A percentile compares a stretch with the other conserved stretches of the same genome.
These are phyloP conservation scores for Macrobrachium nipponense DNA, from an alignment of 1,140 invertebrate genomes.

Conservation along the genomic window DNA sequence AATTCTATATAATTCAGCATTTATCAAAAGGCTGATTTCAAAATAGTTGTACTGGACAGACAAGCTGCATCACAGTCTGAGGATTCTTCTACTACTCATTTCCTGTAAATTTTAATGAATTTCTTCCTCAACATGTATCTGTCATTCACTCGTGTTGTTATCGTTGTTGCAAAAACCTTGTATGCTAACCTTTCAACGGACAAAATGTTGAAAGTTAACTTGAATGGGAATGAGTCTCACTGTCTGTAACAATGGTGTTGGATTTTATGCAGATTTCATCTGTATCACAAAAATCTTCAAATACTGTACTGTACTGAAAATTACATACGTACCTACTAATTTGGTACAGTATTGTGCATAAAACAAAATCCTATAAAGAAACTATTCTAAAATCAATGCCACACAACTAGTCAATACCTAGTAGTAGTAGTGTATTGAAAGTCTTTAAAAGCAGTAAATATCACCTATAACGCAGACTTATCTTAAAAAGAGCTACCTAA, in stretches of 20 bases:
- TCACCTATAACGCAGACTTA: slow-evolving; percentile 36
- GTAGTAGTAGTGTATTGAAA: slow-evolving; percentile 22
- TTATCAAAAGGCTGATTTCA: slow-evolving; percentile 4
- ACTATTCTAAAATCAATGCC: slow-evolving; percentile 28
- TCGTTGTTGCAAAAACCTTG: slow-evolving; percentile 7
- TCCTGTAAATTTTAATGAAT: neutral
- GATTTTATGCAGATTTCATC: too few species aligned
- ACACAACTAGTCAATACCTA: slow-evolving; percentile 40
- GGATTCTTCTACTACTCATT: slow-evolving; percentile 18
- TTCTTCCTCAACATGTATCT: slow-evolving; percentile 27
- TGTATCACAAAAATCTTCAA: slow-evolving; percentile 10
- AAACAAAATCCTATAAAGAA: slow-evolving; percentile 17
- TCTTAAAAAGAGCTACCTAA: slow-evolving; percentile 29
- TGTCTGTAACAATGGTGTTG: slow-evolving; percentile 28
- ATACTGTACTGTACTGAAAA: slow-evolving; percentile 20
- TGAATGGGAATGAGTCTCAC: slow-evolving; percentile 35
- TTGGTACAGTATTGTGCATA: slow-evolving; percentile 33
- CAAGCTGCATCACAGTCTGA: slow-evolving; percentile 19
- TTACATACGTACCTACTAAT: slow-evolving; percentile 29
- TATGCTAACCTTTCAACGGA: slow-evolving; percentile 16
- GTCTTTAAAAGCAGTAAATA: slow-evolving; percentile 35
- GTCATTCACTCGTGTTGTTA: slow-evolving; percentile 18
- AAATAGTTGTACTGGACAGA: slow-evolving; percentile 43
- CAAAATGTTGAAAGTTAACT: slow-evolving; percentile 15
- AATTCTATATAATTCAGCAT: slow-evolving; percentile 14